Evolutionary conservation across 2,888 invertebrate species (phyloP).

Genomic region (Hedya salicella): DNA sequence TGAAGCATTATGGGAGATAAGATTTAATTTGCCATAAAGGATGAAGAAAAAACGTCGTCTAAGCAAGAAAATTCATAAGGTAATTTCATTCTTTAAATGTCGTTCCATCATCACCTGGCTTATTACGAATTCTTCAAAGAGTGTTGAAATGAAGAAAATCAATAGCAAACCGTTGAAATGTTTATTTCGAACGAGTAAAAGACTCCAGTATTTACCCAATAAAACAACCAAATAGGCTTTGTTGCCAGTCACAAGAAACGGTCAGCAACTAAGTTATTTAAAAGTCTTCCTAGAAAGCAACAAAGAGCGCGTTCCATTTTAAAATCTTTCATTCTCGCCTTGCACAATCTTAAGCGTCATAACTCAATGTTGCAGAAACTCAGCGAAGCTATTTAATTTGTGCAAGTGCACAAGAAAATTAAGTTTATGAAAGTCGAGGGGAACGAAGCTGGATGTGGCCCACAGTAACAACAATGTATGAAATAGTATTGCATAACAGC

Average conservation of each 20-base stretch:
- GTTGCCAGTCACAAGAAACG: conserved; percentile 35
- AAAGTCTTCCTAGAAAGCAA: conserved; percentile 39
- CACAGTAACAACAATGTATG: conserved; percentile 32
- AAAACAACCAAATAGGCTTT: conserved; percentile 19
- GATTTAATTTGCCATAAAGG: too few relatives aligned
- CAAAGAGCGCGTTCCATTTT: conserved; percentile 43
- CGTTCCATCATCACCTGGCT: too few relatives aligned
- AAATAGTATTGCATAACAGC: conserved; percentile 21
- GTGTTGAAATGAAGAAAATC: too few relatives aligned
- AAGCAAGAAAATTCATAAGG: too few relatives aligned
- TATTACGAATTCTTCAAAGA: too few relatives aligned
- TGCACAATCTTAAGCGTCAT: conserved; percentile 49
- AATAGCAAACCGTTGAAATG: too few relatives aligned
- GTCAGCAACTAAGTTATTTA: conserved; percentile 43
- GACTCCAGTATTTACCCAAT: conserved; percentile 11
- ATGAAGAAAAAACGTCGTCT: too few relatives aligned
- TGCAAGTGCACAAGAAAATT: conserved; percentile 56
- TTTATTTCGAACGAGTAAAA: not conserved
- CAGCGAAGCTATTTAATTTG: conserved; percentile 57
- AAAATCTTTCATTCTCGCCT: conserved; percentile 47
- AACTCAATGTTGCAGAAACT: conserved; percentile 47
- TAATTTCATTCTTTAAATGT: too few relatives aligned
- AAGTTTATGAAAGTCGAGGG: conserved; percentile 50
- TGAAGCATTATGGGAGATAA: too few relatives aligned
- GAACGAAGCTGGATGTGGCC: conserved; percentile 39